These are phyloP conservation scores for Syncerus caffer DNA, from an alignment of 2,797 vertebrate species.

Conservation along the genomic window DNA sequence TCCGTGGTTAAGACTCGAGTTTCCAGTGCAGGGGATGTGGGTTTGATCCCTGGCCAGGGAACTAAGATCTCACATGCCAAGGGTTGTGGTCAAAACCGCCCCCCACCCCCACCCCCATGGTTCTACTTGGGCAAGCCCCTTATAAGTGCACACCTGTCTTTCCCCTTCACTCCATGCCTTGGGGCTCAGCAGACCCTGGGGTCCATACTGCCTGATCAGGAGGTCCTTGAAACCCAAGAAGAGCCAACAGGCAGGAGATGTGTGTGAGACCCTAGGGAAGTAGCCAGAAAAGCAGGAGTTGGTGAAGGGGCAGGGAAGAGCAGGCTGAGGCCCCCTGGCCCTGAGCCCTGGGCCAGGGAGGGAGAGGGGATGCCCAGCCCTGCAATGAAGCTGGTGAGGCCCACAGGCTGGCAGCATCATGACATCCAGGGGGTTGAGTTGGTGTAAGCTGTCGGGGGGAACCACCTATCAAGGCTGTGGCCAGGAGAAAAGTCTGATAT, in stretches of 20 bases:
- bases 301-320: too few species aligned
- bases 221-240: neutral
- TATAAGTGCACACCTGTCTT: neutral
- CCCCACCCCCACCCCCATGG: too few species aligned
- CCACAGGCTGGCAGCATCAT: neutral
- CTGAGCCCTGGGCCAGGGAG: neutral
- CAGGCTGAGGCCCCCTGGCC: neutral
- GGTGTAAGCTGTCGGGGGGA: neutral
- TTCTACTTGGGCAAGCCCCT: neutral
- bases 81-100: neutral
- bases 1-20: neutral
- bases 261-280: neutral
- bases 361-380: too few species aligned
- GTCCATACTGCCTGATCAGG: neutral
- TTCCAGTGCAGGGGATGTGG: neutral
- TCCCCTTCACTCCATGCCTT: neutral
- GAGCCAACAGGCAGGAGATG: neutral
- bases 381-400: neutral
- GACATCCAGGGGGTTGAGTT: neutral
- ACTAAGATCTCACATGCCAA: neutral
- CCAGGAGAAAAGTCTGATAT: neutral
- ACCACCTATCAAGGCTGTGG: neutral
- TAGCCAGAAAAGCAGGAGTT: neutral
- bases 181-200: neutral
- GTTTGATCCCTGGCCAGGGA: neutral